Percentiles rank a stretch among this genome's conserved stretches.
phyloP scores from a whole-genome alignment of 2,797 vertebrate genomes.

The Mallotus villosus region DNA sequence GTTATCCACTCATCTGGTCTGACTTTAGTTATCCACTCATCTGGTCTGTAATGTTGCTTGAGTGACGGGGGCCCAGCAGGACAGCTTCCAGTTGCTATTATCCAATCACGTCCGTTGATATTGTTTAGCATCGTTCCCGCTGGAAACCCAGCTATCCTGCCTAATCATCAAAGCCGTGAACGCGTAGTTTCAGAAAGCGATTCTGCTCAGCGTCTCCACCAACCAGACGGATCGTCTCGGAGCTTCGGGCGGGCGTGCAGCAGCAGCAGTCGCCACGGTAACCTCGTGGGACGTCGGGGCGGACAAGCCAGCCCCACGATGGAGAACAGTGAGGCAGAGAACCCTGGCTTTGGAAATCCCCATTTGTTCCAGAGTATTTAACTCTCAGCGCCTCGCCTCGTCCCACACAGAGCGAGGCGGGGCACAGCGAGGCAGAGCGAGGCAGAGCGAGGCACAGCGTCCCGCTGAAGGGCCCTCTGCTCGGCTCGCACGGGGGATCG shows the following conservation, averaged over 20 bases:
- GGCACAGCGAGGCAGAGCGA: neutral
- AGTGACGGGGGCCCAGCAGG: neutral
- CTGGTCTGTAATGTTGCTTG: conserved; percentile 10
- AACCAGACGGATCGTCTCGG: no score
- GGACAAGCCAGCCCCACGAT: neutral
- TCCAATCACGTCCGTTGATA: no score
- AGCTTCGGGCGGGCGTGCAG: no score
- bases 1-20: conserved; percentile 23
- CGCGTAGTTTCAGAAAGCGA: no score
- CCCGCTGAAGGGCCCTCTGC: neutral
- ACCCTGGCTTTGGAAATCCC: conserved; percentile 30
- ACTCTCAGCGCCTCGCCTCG: conserved; percentile 17
- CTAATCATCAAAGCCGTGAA: no score
- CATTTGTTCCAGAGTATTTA: conserved; percentile 48
- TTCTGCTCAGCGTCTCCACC: no score
- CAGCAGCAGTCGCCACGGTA: no score
- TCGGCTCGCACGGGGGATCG: no score
- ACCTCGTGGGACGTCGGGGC: neutral
- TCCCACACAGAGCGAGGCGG: conserved; percentile 8
- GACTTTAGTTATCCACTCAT: conserved; percentile 26
- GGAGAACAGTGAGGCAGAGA: neutral
- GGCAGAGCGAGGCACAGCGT: neutral
- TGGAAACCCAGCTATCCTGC: no score
- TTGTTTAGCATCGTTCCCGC: no score
- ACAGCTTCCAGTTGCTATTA: no score